Percentiles rank a stretch among this genome's conserved stretches.
Conservation (phyloP, 2,797 vertebrate genomes). For the Ciconia nigra region DNA sequence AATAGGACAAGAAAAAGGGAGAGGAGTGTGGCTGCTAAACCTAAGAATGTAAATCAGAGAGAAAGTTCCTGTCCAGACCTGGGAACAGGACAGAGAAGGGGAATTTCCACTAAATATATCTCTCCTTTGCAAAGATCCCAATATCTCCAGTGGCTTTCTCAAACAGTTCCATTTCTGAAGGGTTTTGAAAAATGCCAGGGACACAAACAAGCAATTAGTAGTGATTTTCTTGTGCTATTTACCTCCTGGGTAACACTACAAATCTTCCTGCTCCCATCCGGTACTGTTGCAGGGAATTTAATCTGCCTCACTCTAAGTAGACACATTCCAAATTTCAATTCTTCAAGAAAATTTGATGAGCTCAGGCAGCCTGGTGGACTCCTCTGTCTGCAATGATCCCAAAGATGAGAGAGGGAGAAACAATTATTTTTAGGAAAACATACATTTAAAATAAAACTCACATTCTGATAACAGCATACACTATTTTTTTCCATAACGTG, state of each 20-base stretch:
- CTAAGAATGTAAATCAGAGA: neutral
- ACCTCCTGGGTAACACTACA: neutral
- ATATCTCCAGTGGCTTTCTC: neutral
- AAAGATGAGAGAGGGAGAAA: rapidly evolving
- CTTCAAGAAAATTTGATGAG: neutral
- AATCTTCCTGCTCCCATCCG: neutral
- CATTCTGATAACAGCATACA: neutral
- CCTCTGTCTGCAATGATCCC: neutral
- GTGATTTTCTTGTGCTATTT: neutral
- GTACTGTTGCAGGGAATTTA: neutral
- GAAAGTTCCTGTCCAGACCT: neutral
- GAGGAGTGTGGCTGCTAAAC: neutral
- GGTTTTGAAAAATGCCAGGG: neutral
- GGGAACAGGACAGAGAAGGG: neutral
- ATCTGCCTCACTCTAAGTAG: neutral
- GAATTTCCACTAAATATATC: neutral
- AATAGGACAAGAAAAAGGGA: neutral
- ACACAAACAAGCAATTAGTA: neutral
- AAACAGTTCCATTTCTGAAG: neutral
- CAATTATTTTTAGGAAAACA: neutral
- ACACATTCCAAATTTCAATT: neutral
- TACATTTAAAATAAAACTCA: neutral
- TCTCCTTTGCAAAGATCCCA: neutral
- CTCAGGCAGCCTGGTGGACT: neutral
- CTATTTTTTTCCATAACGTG: rapidly evolving